Base-by-base conservation (phyloP, 2,888 invertebrate species). In the Melieria picta region DNA sequence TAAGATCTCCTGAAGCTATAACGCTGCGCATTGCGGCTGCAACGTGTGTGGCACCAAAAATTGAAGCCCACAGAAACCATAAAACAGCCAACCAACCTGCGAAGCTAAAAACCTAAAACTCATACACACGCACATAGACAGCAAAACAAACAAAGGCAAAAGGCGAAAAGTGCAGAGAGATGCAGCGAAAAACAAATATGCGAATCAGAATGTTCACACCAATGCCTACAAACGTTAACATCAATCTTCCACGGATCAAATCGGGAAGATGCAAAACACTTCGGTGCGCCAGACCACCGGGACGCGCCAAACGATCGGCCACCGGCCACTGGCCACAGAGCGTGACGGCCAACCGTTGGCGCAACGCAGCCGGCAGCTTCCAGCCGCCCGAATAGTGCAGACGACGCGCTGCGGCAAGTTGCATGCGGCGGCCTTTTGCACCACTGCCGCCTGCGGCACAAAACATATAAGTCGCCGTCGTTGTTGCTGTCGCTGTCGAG, bases 201-300 rank as follows among this genome's bases (percentile, higher is more conserved):
- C 68, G 71, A 72, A 71, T 67, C 63, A 65, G 65, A 70, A 74
- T 74, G 74, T 74, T 74, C 74, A 74, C 74, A 74, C 74, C 74
- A 74, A 74, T 66, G 72, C 74, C 70, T 55, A 68, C 70, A 78
- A 80, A 78, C 80, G 80, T 83, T 81, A 83, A 81, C 83, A 84
- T 84, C 84, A 84, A 84, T 84, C 83, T 82, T 84, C 79, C 81
- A 81, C 81, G 84, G 84, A 84, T 84, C 83, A 84, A 74, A 70
- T 71, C 60, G 67, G 45, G 45, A 16, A 52, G 67, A 72, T 72
- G 74, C 72, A 70, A 82, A 80, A 80, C 81, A 82, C 80, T 80
- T 79, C 76, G 77, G 63, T 62, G 42, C 62, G 60, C 67, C 60
- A 61, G 70, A 70, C 70, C 70, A 70, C 70, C 70, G 50, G 50